Evolutionary conservation across 2,888 invertebrate species (phyloP), one percentile per base, ranked within the genome.

Genomic region (Augiades crinisus): DNA sequence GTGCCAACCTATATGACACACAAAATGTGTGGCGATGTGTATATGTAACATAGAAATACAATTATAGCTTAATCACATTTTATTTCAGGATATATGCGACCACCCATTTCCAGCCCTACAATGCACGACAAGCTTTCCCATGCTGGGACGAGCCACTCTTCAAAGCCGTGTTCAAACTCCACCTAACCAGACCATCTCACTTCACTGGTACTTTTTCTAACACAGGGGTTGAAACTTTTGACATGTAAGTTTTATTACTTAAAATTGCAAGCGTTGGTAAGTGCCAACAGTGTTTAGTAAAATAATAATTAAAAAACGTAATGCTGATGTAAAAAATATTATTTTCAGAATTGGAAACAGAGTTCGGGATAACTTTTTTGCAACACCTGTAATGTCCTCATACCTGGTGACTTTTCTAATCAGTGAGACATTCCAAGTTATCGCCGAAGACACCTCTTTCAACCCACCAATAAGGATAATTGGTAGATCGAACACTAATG

Each of bases 341-440:
- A 5, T 19, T 72, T 72, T 38, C 63, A 85, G 85, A 2, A 47
- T 68, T 4, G 34, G 47, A 0, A 56, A 62, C 19, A 76, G 83
- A 1, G 57, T 68, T 4, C 65, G 61, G 13, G 76, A 77, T 8
- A 65, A 76, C 21, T 94, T 92, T 65, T 60, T 77, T 10, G 73
- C 84, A 31, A 92, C 93, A 0, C 93, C 93, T 0, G 74, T 70
- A 49, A 96, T 97, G 95, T 95, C 96, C 2, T 94, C 96, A 0
- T 98, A 98, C 68, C 85, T 97, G 3, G 92, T 97, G 0, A 97
- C 97, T 0, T 94, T 98, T 71, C 91, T 96, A 0, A 93, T 98
- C 14, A 89, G 89, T 51, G 89, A 89, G 56, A 70, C 77, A 0
- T 88, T 89, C 56, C 59, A 62, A 59, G 81, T 86, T 0, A 79